Evolutionary conservation across 2,888 invertebrate species (phyloP), one percentile per base, ranked within the genome.

Genomic region (Drosophila mercatorum): DNA sequence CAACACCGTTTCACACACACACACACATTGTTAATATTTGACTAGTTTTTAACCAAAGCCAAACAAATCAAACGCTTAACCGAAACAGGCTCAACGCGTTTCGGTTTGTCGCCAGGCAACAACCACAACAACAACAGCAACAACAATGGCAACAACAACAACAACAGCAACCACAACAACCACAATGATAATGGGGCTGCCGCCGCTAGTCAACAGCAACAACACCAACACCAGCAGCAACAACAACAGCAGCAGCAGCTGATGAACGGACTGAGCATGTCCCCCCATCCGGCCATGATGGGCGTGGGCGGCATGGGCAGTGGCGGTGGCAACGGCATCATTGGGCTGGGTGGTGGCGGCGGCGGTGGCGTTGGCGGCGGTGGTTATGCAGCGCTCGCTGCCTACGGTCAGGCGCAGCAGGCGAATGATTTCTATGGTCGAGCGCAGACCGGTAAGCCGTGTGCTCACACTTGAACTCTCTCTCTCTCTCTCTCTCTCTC

Each of bases 31-130:
- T 76, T 78, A 74, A 75, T 75, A 74, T 72, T 78, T 71, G 71
- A 74, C 49, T 89, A 83, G 87, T 75, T 78, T 79, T 75, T 80
- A 80, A 81, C 66, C 72, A 80, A 81, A 74, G 72, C 75, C 72
- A 81, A 79, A 68, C 66, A 77, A 80, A 80, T 72, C 64, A 85
- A 85, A 72, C 90, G 80, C 90, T 89, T 90, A 89, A 91, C 89
- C 83, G 89, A 90, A 90, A 92, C 92, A 93, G 93, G 93, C 90
- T 93, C 93, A 81, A 92, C 93, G 79, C 92, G 93, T 88, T 93
- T 91, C 86, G 92, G 91, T 88, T 79, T 83, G 63, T 84, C 90
- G 52, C 74, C 90, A 68, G 80, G 75, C 78, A 75, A 72, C 72
- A 81, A 71, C 77, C 72, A 47, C 67, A 67, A 22, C 74, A 70